Conservation (phyloP, 2,888 invertebrate species). For the Antheraea assamensis region DNA sequence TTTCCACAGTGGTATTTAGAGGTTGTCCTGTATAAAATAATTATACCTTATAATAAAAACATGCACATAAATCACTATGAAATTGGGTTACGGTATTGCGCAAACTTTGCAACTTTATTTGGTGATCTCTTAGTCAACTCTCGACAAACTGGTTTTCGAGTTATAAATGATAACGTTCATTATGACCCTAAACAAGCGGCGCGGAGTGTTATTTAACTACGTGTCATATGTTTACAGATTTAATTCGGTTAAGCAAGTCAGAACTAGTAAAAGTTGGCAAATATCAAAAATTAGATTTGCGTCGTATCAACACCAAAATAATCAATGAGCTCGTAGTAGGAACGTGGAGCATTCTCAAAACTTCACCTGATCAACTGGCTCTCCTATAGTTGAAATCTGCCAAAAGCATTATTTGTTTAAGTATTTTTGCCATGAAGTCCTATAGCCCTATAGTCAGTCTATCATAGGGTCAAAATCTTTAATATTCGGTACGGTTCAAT, state of each 20-base stretch:
- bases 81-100: conserved; percentile 1
- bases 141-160: conserved; percentile 13
- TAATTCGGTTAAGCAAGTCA: neutral
- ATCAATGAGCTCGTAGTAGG: too few species aligned
- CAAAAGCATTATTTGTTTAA: too few species aligned
- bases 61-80: neutral
- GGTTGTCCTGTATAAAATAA: neutral
- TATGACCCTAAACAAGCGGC: neutral
- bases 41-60: conserved; percentile 1
- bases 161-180: conserved; percentile 5
- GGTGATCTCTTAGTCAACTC: conserved; percentile 10
- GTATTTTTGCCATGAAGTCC: too few species aligned
- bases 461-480: too few species aligned
- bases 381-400: too few species aligned
- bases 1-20: neutral
- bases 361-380: too few species aligned
- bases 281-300: too few species aligned
- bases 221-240: neutral
- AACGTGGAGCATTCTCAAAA: too few species aligned
- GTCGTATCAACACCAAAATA: too few species aligned
- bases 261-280: neutral
- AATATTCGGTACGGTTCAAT: too few species aligned
- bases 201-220: neutral
- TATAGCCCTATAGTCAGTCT: too few species aligned
- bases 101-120: conserved; percentile 1